Conservation (phyloP, 2,113 vertebrate genomes). For the Bubalus kerabau region DNA sequence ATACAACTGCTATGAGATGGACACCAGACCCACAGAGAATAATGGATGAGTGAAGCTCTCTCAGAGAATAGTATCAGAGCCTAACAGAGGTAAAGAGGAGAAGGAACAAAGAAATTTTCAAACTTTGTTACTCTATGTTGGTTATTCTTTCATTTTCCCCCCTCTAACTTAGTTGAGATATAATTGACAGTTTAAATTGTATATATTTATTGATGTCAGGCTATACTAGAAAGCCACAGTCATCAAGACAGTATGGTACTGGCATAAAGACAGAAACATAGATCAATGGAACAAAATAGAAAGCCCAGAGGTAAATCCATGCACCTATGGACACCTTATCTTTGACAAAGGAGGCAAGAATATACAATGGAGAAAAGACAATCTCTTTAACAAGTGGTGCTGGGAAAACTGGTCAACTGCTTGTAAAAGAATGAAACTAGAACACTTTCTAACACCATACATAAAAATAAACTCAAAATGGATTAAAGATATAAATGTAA, state of each 20-base stretch:
- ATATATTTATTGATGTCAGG: not conserved
- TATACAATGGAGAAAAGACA: not conserved
- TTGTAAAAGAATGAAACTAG: not conserved
- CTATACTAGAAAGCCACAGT: not conserved
- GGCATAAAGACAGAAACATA: not conserved
- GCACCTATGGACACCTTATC: not conserved
- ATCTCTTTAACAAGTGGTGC: not conserved
- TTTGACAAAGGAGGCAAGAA: not conserved
- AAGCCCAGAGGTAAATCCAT: not conserved
- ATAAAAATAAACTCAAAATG: not conserved
- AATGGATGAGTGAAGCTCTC: not conserved
- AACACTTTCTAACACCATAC: not conserved
- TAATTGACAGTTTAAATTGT: not conserved
- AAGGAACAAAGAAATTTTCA: not conserved
- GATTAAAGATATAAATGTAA: not conserved
- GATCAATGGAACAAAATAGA: not conserved
- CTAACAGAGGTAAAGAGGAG: not conserved
- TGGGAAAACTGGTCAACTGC: not conserved
- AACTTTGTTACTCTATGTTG: not conserved
- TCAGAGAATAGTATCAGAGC: not conserved
- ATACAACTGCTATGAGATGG: not conserved
- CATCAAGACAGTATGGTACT: not conserved
- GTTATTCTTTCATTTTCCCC: accelerated
- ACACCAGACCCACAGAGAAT: not conserved
- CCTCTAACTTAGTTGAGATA: not conserved